These are phyloP conservation scores for Cataglyphis altisquamis DNA, from an alignment of 2,888 invertebrate species.

Conservation along the genomic window DNA sequence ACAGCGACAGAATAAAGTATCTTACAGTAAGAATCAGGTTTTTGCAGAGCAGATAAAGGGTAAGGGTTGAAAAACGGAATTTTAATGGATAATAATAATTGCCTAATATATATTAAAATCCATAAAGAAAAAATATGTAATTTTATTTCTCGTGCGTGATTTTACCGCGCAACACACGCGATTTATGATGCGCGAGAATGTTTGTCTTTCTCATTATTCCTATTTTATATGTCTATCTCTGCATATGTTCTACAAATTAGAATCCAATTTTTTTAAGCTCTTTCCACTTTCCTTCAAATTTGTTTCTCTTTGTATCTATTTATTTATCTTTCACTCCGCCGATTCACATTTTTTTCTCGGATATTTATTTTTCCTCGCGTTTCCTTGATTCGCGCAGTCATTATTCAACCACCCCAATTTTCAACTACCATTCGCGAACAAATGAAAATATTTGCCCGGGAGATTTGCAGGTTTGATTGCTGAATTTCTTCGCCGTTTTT, in stretches of 20 bases:
- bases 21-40: slow-evolving; percentile 24
- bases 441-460: slow-evolving; percentile 47
- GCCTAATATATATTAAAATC: slow-evolving; percentile 17
- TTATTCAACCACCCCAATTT: slow-evolving; percentile 66
- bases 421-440: slow-evolving; percentile 45
- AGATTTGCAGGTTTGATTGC: slow-evolving; percentile 55
- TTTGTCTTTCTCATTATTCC: slow-evolving; percentile 18
- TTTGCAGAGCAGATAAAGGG: slow-evolving; percentile 6
- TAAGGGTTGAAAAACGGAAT: not conserved
- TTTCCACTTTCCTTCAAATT: not conserved
- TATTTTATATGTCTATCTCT: slow-evolving; percentile 31
- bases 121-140: not conserved
- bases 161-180: slow-evolving; percentile 22
- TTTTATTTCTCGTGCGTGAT: slow-evolving; percentile 14
- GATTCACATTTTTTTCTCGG: slow-evolving; percentile 14
- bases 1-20: slow-evolving; percentile 27
- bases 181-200: slow-evolving; percentile 15
- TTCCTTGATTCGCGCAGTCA: slow-evolving; percentile 64
- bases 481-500: slow-evolving; percentile 41
- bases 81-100: slow-evolving; percentile 10
- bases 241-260: slow-evolving; percentile 16
- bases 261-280: slow-evolving; percentile 46
- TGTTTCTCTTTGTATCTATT: not conserved
- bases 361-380: slow-evolving; percentile 46
- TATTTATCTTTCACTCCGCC: not conserved